These are phyloP conservation scores for Petrocephalus sullivani DNA, from an alignment of 2,797 vertebrate genomes.

Conservation along the genomic window DNA sequence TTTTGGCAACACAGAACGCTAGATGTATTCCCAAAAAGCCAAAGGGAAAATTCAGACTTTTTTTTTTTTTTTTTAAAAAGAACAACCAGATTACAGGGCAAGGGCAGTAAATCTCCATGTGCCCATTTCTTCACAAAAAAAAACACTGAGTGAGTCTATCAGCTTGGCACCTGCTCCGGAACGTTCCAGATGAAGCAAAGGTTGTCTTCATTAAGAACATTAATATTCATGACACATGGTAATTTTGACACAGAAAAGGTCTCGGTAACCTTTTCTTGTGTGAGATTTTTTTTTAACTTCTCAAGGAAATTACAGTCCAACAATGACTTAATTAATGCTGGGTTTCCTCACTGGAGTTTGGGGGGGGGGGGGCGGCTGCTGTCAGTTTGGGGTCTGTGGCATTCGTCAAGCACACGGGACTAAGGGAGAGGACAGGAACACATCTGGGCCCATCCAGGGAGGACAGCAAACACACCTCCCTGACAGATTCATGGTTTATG, in stretches of 20 bases:
- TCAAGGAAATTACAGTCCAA: constrained; percentile 99
- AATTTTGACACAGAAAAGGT: constrained; percentile 99
- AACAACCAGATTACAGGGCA: constrained; percentile 18
- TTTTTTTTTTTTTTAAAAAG: not conserved
- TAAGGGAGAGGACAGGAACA: constrained; percentile 61
- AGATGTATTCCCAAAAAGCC: not conserved
- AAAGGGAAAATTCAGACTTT: constrained; percentile 25
- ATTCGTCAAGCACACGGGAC: constrained; percentile 81
- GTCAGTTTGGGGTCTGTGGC: constrained; percentile 89
- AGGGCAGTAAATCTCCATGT: constrained; percentile 48
- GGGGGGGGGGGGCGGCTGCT: constrained; percentile 60
- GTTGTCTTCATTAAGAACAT: constrained; percentile 99
- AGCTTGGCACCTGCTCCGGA: constrained; percentile 97
- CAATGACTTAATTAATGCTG: constrained; percentile 99
- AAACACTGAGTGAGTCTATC: constrained; percentile 76
- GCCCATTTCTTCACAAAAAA: constrained; percentile 60
- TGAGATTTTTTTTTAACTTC: constrained; percentile 83
- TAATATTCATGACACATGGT: constrained; percentile 99
- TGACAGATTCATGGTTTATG: constrained; percentile 37
- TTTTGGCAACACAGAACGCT: constrained; percentile 3
- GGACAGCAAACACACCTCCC: constrained; percentile 20
- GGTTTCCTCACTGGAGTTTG: constrained; percentile 86
- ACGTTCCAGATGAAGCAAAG: constrained; percentile 99
- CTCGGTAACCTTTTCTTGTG: constrained; percentile 99
- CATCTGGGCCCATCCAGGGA: constrained; percentile 40